A percentile compares a stretch with the other conserved stretches of the same genome.
Evolutionary conservation across 2,113 vertebrate species (phyloP).

Genomic region (Mohoua ochrocephala): DNA sequence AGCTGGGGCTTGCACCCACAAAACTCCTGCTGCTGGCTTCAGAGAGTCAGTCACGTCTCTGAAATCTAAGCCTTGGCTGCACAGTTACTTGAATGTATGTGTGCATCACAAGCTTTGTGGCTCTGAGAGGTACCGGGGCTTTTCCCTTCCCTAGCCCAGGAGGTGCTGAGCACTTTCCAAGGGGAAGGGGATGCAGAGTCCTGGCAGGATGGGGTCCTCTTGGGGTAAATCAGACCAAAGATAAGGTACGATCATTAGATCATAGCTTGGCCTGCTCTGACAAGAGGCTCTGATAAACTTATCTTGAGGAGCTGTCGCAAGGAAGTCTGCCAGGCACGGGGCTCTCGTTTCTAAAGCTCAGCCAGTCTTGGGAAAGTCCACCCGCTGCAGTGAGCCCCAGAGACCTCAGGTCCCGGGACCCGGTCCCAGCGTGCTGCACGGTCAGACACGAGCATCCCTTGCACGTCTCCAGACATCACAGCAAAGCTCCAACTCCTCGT

Average conservation of each 20-base stretch:
- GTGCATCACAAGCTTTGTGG: neutral
- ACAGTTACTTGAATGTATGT: neutral
- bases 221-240: neutral
- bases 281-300: neutral
- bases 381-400: neutral
- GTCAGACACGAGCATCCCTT: neutral
- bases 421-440: neutral
- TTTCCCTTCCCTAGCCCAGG: neutral
- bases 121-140: neutral
- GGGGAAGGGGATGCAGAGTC: rapidly evolving
- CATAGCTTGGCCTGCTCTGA: neutral
- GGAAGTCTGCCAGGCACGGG: neutral
- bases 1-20: neutral
- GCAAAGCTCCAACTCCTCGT: neutral
- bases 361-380: neutral
- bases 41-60: neutral
- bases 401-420: neutral
- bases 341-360: neutral
- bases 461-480: neutral
- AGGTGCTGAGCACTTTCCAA: neutral
- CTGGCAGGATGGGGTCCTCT: neutral
- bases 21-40: neutral
- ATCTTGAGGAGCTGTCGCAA: neutral
- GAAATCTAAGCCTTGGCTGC: neutral
- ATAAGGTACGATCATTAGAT: rapidly evolving